Evolutionary conservation across 2,797 vertebrate genomes (phyloP), one percentile per base, ranked within the genome.

Genomic region (Dicrostonyx torquatus): DNA sequence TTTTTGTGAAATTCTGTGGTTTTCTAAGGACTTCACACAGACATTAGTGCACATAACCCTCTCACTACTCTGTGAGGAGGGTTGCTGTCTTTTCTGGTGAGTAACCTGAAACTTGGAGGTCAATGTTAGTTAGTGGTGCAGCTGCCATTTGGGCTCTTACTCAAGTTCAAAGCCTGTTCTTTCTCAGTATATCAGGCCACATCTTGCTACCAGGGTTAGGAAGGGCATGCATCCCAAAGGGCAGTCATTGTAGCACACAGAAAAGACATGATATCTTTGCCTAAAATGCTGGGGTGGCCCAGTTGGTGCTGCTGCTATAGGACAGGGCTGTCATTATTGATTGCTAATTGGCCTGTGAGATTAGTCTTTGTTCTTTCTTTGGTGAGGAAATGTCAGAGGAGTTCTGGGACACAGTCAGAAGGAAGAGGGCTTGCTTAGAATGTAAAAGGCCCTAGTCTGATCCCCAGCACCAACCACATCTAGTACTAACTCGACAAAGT

Each of bases 111-210:
- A 83, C 29, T 45, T 64, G 58, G 58, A 64, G 58, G 5, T 45
- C 58, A 95, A 45, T 94, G 34, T 50, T 76, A 66, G 5, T 45
- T 85, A 82, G 60, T 48, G 15, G 31, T 43, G 79, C 43, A 55
- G 29, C 40, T 79, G 50, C 40, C 9, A 66, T 45, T 76, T 50
- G 29, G 91, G 62, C 22, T 20, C 45, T 17, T 13, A 64, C 70
- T 45, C 83, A 29, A 24, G 62, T 58, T 79, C 87, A 93, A 86
- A 94, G 84, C 34, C 58, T 45, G 34, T 50, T 29, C 64, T 94
- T 79, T 86, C 55, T 89, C 31, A 77, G 10, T 37, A 24, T 18
- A 43, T 15, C 7, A 62, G 40, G 53, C 34, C 48, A 79, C 29
- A 72, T 72, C 80, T 75, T 87, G 43, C 43, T 37, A 64, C 5